phyloP scores from a whole-genome alignment of 53 echinoderm and acorn worm genomes.

The Antedon mediterranea region DNA sequence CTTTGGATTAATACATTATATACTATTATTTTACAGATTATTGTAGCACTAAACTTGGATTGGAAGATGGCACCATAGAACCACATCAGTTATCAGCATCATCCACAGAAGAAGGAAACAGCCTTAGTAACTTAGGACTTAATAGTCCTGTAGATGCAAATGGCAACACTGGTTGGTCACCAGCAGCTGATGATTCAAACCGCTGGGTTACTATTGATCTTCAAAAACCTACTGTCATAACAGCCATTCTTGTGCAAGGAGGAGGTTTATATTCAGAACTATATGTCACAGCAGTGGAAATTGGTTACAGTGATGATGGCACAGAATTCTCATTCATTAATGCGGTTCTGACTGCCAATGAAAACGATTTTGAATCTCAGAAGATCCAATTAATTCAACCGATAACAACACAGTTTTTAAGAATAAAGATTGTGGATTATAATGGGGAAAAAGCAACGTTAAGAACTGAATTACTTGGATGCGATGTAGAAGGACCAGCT shows the following conservation, averaged over 20 bases:
- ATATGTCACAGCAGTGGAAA: neutral
- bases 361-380: neutral
- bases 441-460: conserved; percentile 4
- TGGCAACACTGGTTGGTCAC: conserved; percentile 42
- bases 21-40: neutral
- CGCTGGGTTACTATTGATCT: conserved; percentile 60
- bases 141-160: conserved; percentile 29
- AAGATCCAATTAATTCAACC: neutral
- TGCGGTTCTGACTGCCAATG: neutral
- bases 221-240: conserved; percentile 24
- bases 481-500: conserved; percentile 7
- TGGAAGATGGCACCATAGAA: conserved; percentile 14
- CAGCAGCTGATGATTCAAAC: conserved; percentile 15
- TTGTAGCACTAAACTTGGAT: conserved; percentile 36
- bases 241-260: conserved; percentile 55
- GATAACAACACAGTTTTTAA: neutral
- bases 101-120: conserved; percentile 13
- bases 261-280: conserved; percentile 10
- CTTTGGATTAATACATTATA: no score
- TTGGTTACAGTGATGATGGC: neutral
- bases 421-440: neutral
- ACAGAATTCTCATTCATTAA: neutral
- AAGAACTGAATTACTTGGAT: conserved; percentile 51
- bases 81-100: conserved; percentile 22
- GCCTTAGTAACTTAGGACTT: conserved; percentile 21